Percentiles rank a stretch among this genome's conserved stretches.
Conservation (phyloP, 2,797 vertebrate genomes). For the Lates japonicus region DNA sequence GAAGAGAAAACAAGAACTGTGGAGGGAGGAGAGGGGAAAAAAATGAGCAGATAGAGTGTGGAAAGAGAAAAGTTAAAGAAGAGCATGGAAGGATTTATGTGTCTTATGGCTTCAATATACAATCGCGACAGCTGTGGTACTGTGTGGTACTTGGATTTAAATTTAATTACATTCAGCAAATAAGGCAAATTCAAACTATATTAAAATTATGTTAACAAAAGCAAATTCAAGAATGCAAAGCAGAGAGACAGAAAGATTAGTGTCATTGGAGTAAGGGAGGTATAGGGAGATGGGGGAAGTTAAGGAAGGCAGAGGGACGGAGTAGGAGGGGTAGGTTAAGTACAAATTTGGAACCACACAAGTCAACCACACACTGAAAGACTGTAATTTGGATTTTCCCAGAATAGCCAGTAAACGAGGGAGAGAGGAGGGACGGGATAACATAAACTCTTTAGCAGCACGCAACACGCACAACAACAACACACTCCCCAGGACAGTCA, state of each 20-base stretch:
- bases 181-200: background rate
- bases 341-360: slow-evolving; percentile 88
- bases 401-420: slow-evolving; percentile 88
- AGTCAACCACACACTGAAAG: slow-evolving; percentile 86
- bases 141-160: background rate
- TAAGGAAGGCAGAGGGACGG: slow-evolving; percentile 65
- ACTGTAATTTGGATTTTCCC: slow-evolving; percentile 90
- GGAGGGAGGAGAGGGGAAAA: slow-evolving; percentile 37
- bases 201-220: slow-evolving; percentile 19
- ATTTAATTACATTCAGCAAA: background rate
- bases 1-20: slow-evolving; percentile 53
- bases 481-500: slow-evolving; percentile 65
- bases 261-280: slow-evolving; percentile 43
- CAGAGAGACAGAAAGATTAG: slow-evolving; percentile 39
- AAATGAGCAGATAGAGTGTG: slow-evolving; percentile 18
- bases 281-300: slow-evolving; percentile 49
- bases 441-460: slow-evolving; percentile 87
- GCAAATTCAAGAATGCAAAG: slow-evolving; percentile 22
- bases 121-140: background rate
- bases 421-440: slow-evolving; percentile 83
- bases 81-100: background rate
- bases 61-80: slow-evolving; percentile 25
- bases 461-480: slow-evolving; percentile 83
- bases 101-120: slow-evolving; percentile 14
- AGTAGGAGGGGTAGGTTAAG: slow-evolving; percentile 82